Evolutionary conservation across 2,888 invertebrate genomes (phyloP).

Genomic region (Callyntrura guangdongensis): DNA sequence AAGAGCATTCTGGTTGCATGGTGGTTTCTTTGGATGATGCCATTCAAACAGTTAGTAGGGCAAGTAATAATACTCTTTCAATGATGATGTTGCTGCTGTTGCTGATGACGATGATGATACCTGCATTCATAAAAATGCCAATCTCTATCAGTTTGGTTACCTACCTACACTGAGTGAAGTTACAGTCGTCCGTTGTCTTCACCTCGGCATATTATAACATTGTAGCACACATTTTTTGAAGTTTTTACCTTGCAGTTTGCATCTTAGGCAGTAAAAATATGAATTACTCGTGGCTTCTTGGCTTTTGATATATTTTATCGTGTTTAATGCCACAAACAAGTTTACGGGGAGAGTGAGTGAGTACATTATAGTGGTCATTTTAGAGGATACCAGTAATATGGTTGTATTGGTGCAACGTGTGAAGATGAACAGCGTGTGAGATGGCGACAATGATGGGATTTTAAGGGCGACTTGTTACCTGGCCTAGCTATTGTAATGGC

Average conservation of each 20-base stretch:
- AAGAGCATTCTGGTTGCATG: constrained; percentile 2
- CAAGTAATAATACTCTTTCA: constrained; percentile 73
- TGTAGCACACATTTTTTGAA: constrained; percentile 71
- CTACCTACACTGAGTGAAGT: constrained; percentile 12
- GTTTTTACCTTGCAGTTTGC: constrained; percentile 52
- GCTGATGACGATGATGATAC: constrained; percentile 63
- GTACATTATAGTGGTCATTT: constrained; percentile 8
- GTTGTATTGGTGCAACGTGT: constrained; percentile 14
- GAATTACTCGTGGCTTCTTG: constrained; percentile 78
- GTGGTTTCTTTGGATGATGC: constrained; percentile 57
- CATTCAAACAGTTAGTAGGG: constrained; percentile 79
- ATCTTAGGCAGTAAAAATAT: constrained; percentile 51
- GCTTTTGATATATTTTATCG: constrained; percentile 69
- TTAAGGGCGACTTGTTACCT: constrained; percentile 44
- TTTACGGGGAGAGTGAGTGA: constrained; percentile 64
- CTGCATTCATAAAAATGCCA: constrained; percentile 62
- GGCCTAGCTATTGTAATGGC: not conserved
- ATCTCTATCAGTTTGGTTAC: constrained; percentile 29
- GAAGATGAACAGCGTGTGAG: constrained; percentile 46
- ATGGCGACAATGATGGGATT: constrained; percentile 29
- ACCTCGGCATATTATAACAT: constrained; percentile 51
- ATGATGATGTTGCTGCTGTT: constrained; percentile 57
- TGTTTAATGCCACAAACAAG: constrained; percentile 75
- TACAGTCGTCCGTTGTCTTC: constrained; percentile 9
- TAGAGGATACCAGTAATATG: not conserved